These are phyloP conservation scores for Tauraco hartlaubi DNA, from an alignment of 2,797 vertebrate genomes.

Conservation along the genomic window DNA sequence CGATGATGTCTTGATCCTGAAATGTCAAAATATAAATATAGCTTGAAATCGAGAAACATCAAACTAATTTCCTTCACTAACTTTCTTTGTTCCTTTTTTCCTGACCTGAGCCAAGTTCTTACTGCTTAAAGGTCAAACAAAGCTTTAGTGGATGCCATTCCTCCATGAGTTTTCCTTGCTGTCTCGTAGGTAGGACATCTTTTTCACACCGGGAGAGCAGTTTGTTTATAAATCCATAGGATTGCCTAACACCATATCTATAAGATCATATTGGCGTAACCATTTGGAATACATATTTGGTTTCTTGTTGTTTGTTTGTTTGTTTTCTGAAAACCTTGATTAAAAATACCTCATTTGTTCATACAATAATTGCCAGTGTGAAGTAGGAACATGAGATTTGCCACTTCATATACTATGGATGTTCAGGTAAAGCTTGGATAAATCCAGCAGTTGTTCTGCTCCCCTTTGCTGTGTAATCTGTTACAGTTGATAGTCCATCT, in stretches of 20 bases:
- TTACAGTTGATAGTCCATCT: not conserved
- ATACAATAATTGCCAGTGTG: not conserved
- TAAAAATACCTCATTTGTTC: not conserved
- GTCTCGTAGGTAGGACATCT: accelerated
- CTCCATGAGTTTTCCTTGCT: not conserved
- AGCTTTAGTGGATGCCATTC: not conserved
- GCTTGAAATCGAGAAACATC: not conserved
- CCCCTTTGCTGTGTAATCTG: not conserved
- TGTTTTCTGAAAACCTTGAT: not conserved
- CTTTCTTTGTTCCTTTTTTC: not conserved
- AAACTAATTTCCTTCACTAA: not conserved
- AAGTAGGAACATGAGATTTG: not conserved
- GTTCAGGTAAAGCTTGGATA: not conserved
- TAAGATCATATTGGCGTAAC: not conserved
- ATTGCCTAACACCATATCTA: not conserved
- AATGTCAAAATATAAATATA: not conserved
- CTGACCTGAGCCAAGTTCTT: not conserved
- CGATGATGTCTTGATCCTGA: not conserved
- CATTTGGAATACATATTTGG: not conserved
- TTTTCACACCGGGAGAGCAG: not conserved
- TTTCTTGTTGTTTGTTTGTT: not conserved
- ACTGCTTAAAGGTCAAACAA: not conserved
- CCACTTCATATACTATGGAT: not conserved
- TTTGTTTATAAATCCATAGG: not conserved
- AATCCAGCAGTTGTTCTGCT: not conserved